Conservation (phyloP, 1,140 invertebrate genomes). For the Rhysida immarginata region DNA sequence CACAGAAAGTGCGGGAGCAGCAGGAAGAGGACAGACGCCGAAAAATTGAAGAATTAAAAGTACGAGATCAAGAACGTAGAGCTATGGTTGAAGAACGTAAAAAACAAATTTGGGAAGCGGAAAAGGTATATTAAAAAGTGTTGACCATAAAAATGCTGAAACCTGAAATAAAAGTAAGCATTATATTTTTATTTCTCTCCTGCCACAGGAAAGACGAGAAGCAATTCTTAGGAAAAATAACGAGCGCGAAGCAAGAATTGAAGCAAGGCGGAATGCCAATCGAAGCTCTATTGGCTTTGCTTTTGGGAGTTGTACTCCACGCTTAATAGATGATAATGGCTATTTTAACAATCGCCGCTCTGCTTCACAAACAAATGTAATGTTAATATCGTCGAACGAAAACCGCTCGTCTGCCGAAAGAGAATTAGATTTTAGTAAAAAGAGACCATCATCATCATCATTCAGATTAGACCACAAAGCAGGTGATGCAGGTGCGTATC, state of each 20-base stretch:
- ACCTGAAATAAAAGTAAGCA: too few species aligned
- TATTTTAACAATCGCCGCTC: not conserved
- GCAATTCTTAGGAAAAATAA: slow-evolving; percentile 64
- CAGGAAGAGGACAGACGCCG: slow-evolving; percentile 64
- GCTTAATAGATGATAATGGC: slow-evolving; percentile 48
- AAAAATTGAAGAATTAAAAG: slow-evolving; percentile 60
- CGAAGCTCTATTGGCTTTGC: slow-evolving; percentile 56
- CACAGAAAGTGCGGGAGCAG: slow-evolving; percentile 71
- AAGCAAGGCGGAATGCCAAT: slow-evolving; percentile 52
- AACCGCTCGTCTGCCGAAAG: not conserved
- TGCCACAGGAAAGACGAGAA: slow-evolving; percentile 53
- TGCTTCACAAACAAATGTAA: slow-evolving; percentile 6
- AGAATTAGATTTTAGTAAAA: not conserved
- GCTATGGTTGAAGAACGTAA: slow-evolving; percentile 71
- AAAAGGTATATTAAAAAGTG: too few species aligned
- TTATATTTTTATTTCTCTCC: too few species aligned
- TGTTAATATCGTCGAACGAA: not conserved
- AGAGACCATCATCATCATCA: not conserved
- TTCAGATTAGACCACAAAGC: not conserved
- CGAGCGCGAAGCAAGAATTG: slow-evolving; percentile 65
- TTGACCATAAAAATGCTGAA: too few species aligned
- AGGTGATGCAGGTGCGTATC: not conserved
- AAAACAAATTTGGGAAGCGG: slow-evolving; percentile 68
- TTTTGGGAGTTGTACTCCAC: slow-evolving; percentile 73
- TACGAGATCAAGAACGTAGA: slow-evolving; percentile 55